These are phyloP conservation scores for Nestor notabilis DNA, from an alignment of 2,113 vertebrate genomes.

Conservation along the genomic window DNA sequence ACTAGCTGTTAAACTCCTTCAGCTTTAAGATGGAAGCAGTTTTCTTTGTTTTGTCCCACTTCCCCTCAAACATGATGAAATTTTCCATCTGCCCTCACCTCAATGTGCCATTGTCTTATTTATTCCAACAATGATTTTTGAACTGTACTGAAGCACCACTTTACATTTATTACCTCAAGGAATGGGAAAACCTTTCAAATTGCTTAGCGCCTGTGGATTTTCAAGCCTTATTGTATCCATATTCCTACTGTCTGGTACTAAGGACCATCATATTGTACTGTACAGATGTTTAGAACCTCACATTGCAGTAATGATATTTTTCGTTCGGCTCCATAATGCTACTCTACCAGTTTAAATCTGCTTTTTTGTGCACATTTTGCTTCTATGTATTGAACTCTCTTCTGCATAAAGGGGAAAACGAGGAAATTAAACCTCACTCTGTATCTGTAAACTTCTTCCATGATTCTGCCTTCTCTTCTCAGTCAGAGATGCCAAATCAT, in stretches of 20 bases:
- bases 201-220: neutral
- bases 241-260: neutral
- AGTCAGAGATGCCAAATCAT: neutral
- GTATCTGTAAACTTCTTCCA: neutral
- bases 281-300: constrained; percentile 18
- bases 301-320: neutral
- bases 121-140: neutral
- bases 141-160: neutral
- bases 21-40: neutral
- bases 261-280: neutral
- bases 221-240: neutral
- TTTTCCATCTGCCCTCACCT: neutral
- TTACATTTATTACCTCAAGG: neutral
- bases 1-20: neutral
- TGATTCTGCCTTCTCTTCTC: neutral
- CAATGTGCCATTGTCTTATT: neutral
- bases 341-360: neutral
- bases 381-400: neutral
- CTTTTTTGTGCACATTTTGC: neutral
- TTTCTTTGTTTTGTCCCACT: neutral
- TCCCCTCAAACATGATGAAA: neutral
- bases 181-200: neutral
- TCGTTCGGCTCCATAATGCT: neutral
- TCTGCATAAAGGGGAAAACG: neutral
- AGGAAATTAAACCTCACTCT: neutral